Conservation (phyloP, 2,888 invertebrate species). For the Willowsia nigromaculata region DNA sequence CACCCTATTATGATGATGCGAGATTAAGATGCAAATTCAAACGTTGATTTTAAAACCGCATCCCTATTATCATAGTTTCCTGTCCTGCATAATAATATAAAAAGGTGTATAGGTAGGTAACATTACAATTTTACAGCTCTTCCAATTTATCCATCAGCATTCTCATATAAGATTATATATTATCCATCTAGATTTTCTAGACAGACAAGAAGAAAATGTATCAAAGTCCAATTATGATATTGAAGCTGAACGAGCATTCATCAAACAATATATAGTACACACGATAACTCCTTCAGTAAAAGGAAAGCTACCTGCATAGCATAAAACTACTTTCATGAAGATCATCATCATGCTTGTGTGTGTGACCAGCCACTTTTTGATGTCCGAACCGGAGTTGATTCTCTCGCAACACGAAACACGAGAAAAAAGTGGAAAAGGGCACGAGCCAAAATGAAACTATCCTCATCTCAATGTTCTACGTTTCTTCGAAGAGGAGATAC, state of each 20-base stretch:
- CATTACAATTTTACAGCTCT: constrained; percentile 20
- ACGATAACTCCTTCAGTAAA: constrained; percentile 47
- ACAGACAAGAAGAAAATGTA: constrained; percentile 50
- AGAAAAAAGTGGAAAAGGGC: constrained; percentile 21
- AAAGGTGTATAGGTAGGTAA: neutral
- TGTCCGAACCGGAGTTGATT: constrained; percentile 39
- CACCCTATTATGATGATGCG: constrained; percentile 2
- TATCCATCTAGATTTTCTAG: constrained; percentile 21
- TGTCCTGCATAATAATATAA: constrained; percentile 23
- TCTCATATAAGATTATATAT: neutral
- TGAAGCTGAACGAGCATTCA: constrained; percentile 28
- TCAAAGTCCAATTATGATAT: constrained; percentile 56
- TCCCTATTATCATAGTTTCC: constrained; percentile 46
- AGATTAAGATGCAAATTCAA: constrained; percentile 43
- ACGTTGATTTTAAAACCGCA: constrained; percentile 40
- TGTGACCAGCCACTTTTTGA: constrained; percentile 44
- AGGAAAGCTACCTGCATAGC: neutral
- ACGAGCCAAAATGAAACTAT: constrained; percentile 53
- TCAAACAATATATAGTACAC: constrained; percentile 34
- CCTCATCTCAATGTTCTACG: neutral
- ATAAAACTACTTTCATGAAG: constrained; percentile 47
- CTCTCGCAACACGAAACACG: neutral
- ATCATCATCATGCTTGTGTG: constrained; percentile 51
- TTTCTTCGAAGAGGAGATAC: neutral
- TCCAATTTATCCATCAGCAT: neutral